Evolutionary conservation across 2,797 vertebrate species (phyloP).

Genomic region (Adelosebastes latens): DNA sequence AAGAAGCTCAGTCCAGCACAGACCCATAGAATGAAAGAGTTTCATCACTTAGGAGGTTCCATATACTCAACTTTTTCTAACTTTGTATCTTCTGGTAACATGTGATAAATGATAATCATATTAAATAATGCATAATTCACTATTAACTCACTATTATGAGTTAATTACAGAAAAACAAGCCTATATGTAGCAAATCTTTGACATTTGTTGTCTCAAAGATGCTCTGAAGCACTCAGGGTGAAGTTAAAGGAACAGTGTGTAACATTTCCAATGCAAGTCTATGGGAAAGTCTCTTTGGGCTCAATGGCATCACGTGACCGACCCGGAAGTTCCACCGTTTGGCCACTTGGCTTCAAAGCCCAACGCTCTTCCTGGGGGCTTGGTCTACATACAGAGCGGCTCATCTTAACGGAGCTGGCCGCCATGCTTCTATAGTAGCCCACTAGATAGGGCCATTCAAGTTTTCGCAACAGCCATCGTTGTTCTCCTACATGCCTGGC

Average conservation of each 20-base stretch:
- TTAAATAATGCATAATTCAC: not conserved
- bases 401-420: too few species aligned
- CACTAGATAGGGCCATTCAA: too few species aligned
- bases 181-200: not conserved
- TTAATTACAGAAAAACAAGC: not conserved
- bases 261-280: too few species aligned
- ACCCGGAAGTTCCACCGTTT: too few species aligned
- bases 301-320: too few species aligned
- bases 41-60: slow-evolving; percentile 59
- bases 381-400: too few species aligned
- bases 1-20: slow-evolving; percentile 52
- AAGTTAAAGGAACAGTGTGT: not conserved
- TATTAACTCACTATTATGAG: not conserved
- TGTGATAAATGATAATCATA: not conserved
- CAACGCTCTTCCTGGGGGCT: too few species aligned
- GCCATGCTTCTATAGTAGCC: too few species aligned
- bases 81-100: not conserved
- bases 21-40: slow-evolving; percentile 40
- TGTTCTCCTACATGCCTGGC: not conserved
- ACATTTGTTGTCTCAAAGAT: not conserved
- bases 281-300: too few species aligned
- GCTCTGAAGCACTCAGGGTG: not conserved
- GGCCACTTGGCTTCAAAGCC: too few species aligned
- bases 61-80: not conserved
- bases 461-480: too few species aligned